Percentiles rank a stretch among this genome's conserved stretches.
These are phyloP conservation scores for Pholis gunnellus DNA, from an alignment of 2,113 vertebrate genomes.

Conservation along the genomic window DNA sequence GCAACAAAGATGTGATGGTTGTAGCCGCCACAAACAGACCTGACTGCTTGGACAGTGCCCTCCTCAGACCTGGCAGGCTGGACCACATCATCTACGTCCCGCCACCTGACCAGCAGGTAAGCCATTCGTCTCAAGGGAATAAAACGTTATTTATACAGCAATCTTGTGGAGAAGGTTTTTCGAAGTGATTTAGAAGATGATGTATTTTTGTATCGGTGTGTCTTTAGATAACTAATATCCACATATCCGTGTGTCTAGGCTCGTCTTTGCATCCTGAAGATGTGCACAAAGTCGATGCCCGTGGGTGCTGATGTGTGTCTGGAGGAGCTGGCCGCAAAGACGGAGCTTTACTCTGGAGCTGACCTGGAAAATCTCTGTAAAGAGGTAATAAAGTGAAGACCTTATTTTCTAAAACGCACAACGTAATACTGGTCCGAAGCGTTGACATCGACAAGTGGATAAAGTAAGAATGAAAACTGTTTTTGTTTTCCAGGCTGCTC, in stretches of 20 bases:
- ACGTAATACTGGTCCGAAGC: background rate
- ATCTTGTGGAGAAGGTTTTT: background rate
- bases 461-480: background rate
- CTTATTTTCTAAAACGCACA: background rate
- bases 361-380: conserved; percentile 94
- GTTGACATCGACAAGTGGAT: background rate
- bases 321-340: conserved; percentile 84
- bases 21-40: conserved; percentile 96
- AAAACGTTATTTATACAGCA: background rate
- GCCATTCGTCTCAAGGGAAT: background rate
- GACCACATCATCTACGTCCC: conserved; percentile 94
- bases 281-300: conserved; percentile 87
- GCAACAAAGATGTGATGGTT: conserved; percentile 90
- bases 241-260: conserved; percentile 77
- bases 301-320: conserved; percentile 86
- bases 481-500: conserved; percentile 87
- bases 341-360: conserved; percentile 91
- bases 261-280: conserved; percentile 89
- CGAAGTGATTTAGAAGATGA: conserved; percentile 4
- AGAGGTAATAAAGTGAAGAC: conserved; percentile 85
- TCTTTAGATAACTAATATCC: background rate
- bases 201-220: background rate
- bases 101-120: conserved; percentile 91
- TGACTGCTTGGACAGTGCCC: conserved; percentile 91
- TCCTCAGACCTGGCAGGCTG: conserved; percentile 93